Conservation (phyloP, 1,140 invertebrate genomes). For the Luehdorfia chinensis region DNA sequence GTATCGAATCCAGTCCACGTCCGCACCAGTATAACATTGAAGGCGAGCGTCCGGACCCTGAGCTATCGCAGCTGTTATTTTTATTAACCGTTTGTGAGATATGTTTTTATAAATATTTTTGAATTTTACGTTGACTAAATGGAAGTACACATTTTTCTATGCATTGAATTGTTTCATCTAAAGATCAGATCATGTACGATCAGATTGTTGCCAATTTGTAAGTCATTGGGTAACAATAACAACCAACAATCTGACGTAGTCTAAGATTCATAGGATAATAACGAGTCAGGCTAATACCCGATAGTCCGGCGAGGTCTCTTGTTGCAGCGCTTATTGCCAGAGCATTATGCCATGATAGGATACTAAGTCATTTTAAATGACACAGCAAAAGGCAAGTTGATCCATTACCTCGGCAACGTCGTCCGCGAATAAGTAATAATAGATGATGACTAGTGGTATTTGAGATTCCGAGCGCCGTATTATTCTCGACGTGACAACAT, state of each 20-base stretch:
- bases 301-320: constrained; percentile 2
- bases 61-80: too few relatives aligned
- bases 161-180: too few relatives aligned
- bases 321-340: constrained; percentile 10
- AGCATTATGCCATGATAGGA: constrained; percentile 19
- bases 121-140: too few relatives aligned
- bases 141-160: too few relatives aligned
- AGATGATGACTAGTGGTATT: constrained; percentile 35
- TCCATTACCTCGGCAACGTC: constrained; percentile 29
- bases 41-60: too few relatives aligned
- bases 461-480: constrained; percentile 25
- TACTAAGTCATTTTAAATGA: constrained; percentile 35
- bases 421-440: constrained; percentile 32
- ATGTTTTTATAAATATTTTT: constrained; percentile 1
- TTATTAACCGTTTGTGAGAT: too few relatives aligned
- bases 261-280: constrained; percentile 17
- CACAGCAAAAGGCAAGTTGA: constrained; percentile 37
- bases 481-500: constrained; percentile 19
- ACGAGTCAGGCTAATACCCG: constrained; percentile 14
- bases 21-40: too few relatives aligned
- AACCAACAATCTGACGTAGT: constrained; percentile 11
- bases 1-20: too few relatives aligned
- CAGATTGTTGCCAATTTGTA: constrained; percentile 2
- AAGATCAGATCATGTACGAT: too few relatives aligned
- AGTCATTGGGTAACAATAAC: constrained; percentile 15